These are phyloP conservation scores for Drosophila meridionalis DNA, from an alignment of 2,888 invertebrate species.

Conservation along the genomic window DNA sequence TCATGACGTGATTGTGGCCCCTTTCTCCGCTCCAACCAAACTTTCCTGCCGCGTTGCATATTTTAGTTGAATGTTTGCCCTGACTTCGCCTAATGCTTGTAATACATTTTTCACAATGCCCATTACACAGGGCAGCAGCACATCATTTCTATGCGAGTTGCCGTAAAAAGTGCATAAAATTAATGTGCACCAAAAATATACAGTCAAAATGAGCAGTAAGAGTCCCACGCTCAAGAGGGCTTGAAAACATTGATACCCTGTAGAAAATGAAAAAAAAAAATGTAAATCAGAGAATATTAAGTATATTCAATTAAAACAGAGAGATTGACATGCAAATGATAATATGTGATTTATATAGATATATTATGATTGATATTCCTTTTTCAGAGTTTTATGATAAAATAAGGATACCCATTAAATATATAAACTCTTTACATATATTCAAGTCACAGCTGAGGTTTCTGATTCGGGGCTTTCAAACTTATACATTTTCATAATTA, in stretches of 20 bases:
- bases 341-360: neutral
- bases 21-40: constrained; percentile 22
- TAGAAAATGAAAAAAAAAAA: neutral
- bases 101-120: constrained; percentile 55
- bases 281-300: neutral
- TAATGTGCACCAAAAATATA: constrained; percentile 62
- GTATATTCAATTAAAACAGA: neutral
- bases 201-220: constrained; percentile 32
- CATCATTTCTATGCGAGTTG: constrained; percentile 70
- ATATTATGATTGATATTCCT: neutral
- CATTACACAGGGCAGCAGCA: constrained; percentile 43
- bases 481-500: neutral
- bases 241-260: constrained; percentile 31
- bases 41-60: constrained; percentile 69
- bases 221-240: constrained; percentile 19
- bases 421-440: neutral
- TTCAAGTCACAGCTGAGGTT: neutral
- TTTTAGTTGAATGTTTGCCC: constrained; percentile 66
- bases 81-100: constrained; percentile 29
- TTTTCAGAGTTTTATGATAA: too few species aligned
- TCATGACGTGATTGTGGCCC: constrained; percentile 52
- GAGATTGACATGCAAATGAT: neutral
- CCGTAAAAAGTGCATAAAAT: constrained; percentile 74
- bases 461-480: neutral
- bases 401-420: too few species aligned